phyloP scores from a whole-genome alignment of 2,113 vertebrate species.

The Sprattus sprattus region DNA sequence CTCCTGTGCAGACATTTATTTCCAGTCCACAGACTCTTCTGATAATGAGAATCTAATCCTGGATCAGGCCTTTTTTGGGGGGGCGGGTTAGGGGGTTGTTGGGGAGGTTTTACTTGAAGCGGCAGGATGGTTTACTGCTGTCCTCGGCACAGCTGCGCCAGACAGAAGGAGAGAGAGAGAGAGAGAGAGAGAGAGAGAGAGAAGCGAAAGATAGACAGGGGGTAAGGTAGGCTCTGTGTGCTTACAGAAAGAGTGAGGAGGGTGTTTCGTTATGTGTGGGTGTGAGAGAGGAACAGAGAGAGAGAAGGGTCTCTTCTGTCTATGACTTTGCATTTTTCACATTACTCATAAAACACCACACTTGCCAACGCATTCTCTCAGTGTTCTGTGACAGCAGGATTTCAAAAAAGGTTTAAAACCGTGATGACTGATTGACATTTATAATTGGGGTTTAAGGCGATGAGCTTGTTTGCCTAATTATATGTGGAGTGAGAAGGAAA shows the following conservation, averaged over 20 bases:
- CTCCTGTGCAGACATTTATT: neutral
- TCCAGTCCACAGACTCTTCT: neutral
- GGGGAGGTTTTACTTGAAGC: neutral
- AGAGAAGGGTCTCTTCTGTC: neutral
- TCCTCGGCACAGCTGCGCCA: conserved; percentile 18
- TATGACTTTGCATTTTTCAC: conserved; percentile 68
- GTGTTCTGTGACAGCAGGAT: neutral
- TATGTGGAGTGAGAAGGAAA: neutral
- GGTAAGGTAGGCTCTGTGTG: too few relatives aligned
- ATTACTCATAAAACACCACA: conserved; percentile 53
- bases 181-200: neutral
- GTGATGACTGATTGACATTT: neutral
- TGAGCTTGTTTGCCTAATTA: neutral
- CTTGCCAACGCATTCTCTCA: neutral
- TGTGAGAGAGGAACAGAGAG: neutral
- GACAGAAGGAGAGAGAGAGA: neutral
- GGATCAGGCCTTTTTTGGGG: neutral
- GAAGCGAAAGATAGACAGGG: neutral
- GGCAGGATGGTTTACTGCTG: neutral
- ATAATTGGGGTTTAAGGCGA: neutral
- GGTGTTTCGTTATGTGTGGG: neutral
- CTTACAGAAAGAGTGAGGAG: too few relatives aligned
- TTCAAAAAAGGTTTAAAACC: neutral
- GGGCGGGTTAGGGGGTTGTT: neutral
- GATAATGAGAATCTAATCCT: conserved; percentile 4